These are phyloP conservation scores for Leptinotarsa defecta DNA, from an alignment of 1,140 invertebrate genomes.

Conservation along the genomic window DNA sequence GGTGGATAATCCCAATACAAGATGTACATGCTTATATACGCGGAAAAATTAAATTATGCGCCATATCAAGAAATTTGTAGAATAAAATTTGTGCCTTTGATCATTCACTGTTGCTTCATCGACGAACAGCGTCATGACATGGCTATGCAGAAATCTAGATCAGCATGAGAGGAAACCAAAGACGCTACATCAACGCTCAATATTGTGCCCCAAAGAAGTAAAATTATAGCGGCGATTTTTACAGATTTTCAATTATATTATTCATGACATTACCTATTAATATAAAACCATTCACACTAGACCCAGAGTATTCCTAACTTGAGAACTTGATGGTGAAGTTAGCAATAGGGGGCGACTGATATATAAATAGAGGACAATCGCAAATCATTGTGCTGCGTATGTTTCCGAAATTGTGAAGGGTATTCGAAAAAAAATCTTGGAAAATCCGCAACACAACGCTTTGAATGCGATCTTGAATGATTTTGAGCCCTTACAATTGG, in stretches of 20 bases:
- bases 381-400: conserved; percentile 22
- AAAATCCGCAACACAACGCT: conserved; percentile 16
- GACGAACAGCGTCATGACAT: conserved; percentile 4
- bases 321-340: neutral
- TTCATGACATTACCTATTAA: conserved; percentile 45
- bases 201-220: conserved; percentile 22
- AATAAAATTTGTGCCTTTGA: conserved; percentile 38
- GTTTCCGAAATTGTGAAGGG: neutral
- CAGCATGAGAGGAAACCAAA: conserved; percentile 19
- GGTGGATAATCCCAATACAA: conserved; percentile 14
- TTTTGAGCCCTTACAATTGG: conserved; percentile 38
- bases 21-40: conserved; percentile 23
- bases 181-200: conserved; percentile 20
- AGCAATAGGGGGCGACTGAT: conserved; percentile 26
- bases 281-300: conserved; percentile 41
- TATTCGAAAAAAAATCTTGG: neutral
- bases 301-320: conserved; percentile 22
- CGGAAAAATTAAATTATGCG: conserved; percentile 33
- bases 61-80: conserved; percentile 28
- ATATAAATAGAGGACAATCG: conserved; percentile 25
- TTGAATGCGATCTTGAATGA: conserved; percentile 29
- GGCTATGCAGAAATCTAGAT: conserved; percentile 12
- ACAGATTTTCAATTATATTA: conserved; percentile 37
- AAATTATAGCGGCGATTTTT: conserved; percentile 27
- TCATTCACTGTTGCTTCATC: conserved; percentile 14